These are phyloP conservation scores for Corynorhinus townsendii DNA, from an alignment of 2,113 vertebrate genomes.

Conservation along the genomic window DNA sequence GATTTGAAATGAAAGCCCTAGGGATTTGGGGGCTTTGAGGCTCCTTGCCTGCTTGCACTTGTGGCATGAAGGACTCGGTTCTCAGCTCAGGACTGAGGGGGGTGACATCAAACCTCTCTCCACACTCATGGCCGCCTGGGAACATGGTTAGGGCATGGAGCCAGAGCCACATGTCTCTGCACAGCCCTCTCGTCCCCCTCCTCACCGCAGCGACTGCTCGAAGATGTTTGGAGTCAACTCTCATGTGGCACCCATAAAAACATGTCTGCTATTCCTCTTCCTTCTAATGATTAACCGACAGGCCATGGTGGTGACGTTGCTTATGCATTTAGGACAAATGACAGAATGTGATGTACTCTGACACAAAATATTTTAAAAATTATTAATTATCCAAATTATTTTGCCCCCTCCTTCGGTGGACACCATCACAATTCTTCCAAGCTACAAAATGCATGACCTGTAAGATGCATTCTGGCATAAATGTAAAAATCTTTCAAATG, in stretches of 20 bases:
- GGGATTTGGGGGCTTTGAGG: neutral
- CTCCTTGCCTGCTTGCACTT: neutral
- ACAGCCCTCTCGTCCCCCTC: neutral
- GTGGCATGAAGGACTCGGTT: neutral
- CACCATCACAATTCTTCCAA: constrained; percentile 52
- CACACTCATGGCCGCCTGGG: neutral
- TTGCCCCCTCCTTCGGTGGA: neutral
- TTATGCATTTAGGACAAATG: neutral
- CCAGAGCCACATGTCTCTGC: neutral
- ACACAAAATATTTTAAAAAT: neutral
- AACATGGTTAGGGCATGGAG: neutral
- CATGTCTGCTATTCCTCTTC: neutral
- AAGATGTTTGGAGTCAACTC: neutral
- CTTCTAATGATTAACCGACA: neutral
- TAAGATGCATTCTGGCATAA: constrained; percentile 65
- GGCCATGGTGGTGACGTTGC: neutral
- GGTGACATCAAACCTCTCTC: neutral
- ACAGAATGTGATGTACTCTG: neutral
- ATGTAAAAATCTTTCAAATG: constrained; percentile 58
- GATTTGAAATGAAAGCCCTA: neutral
- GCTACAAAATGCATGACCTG: constrained; percentile 19
- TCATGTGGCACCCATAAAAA: neutral
- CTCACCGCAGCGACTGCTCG: neutral
- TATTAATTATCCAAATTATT: neutral
- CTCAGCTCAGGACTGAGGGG: neutral